Evolutionary conservation across 2,113 vertebrate genomes (phyloP), one percentile per base, ranked within the genome.

Genomic region (Pachycephala philippinensis): DNA sequence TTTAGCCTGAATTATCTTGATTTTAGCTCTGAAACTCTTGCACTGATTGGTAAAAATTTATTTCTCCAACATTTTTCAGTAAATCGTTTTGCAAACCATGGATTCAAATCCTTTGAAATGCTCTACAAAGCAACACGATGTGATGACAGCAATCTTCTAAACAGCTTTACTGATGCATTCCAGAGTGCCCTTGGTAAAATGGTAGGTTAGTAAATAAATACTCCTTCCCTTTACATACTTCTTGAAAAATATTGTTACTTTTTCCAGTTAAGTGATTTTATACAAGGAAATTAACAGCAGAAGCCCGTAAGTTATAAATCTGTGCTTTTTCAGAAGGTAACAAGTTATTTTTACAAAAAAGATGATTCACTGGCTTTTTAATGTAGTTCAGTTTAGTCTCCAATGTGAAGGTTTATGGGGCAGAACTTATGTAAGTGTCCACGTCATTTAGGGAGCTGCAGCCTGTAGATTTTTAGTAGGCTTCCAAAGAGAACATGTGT

Each of bases 81-180:
- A 96, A 99, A 99, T 95, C 99, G 99, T 61, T 98, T 99, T 77
- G 99, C 99, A 80, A 99, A 99, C 97, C 98, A 99, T 18, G 99
- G 99, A 9, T 98, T 99, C 94, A 99, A 99, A 90, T 99, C 99
- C 22, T 99, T 99, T 96, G 99, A 99, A 97, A 99, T 99, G 99
- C 78, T 99, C 24, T 99, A 99, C 93, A 99, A 99, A 98, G 98
- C 99, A 21, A 99, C 99, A 45, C 98, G 98, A 45, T 99, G 99
- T 95, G 99, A 99, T 50, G 99, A 99, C 74, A 97, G 65, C 27
- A 98, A 97, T 63, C 97, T 99, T 88, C 95, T 99, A 49, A 99
- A 98, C 94, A 98, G 98, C 53, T 99, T 99, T 91, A 96, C 98
- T 23, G 98, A 99, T 26, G 98, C 99, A 44, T 99, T 99, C 96